Percentiles rank a stretch among this genome's conserved stretches.
These are phyloP conservation scores for Agrypnia vestita DNA, from an alignment of 1,140 invertebrate genomes.

Conservation along the genomic window DNA sequence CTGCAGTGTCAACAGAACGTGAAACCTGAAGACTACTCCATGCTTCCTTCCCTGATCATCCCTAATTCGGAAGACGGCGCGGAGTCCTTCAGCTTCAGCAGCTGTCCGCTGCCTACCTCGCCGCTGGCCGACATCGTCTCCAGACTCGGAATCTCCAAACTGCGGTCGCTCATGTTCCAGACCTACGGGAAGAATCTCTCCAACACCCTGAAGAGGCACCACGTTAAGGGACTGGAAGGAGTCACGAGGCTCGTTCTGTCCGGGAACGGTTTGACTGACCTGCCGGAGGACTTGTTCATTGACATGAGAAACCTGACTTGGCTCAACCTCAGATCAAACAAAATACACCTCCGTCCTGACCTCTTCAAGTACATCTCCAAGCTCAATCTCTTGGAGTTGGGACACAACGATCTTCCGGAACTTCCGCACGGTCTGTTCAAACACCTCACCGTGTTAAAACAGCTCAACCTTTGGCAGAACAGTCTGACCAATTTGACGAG, in stretches of 20 bases:
- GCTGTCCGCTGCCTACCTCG: slow-evolving; percentile 67
- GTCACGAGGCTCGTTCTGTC: slow-evolving; percentile 70
- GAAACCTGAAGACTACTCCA: slow-evolving; percentile 44
- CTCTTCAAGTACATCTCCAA: slow-evolving; percentile 73
- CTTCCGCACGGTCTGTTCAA: slow-evolving; percentile 75
- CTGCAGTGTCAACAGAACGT: slow-evolving; percentile 31
- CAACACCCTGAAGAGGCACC: slow-evolving; percentile 69
- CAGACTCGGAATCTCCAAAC: slow-evolving; percentile 67
- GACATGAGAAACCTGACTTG: slow-evolving; percentile 74
- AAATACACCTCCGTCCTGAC: slow-evolving; percentile 73
- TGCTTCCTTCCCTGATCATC: slow-evolving; percentile 36
- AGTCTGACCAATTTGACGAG: slow-evolving; percentile 74
- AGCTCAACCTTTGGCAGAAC: slow-evolving; percentile 78
- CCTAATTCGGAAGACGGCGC: slow-evolving; percentile 17
- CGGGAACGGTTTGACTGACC: slow-evolving; percentile 70
- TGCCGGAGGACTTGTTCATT: slow-evolving; percentile 75
- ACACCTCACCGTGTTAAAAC: slow-evolving; percentile 73
- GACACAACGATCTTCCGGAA: slow-evolving; percentile 74
- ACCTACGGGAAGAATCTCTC: slow-evolving; percentile 69
- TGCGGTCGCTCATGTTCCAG: slow-evolving; percentile 69
- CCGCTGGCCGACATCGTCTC: slow-evolving; percentile 68
- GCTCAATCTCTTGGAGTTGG: slow-evolving; percentile 76
- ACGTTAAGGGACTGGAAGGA: slow-evolving; percentile 72
- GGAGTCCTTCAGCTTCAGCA: slow-evolving; percentile 66
- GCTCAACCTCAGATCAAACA: slow-evolving; percentile 76